phyloP scores from a whole-genome alignment of 2,113 vertebrate species.

The Elephantulus edwardii region DNA sequence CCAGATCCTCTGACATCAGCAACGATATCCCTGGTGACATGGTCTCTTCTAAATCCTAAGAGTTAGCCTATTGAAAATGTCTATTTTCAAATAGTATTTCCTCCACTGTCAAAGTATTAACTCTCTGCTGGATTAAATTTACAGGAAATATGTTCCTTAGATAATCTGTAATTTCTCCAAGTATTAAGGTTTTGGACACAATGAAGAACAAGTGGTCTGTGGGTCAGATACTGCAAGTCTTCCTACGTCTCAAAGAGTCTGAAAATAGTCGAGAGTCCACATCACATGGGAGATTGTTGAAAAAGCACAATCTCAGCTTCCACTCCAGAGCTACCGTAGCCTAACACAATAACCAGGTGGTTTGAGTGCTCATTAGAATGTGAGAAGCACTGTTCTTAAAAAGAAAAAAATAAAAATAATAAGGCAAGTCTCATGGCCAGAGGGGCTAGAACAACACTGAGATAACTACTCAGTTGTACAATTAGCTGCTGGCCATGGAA shows the following conservation, averaged over 20 bases:
- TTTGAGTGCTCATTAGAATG: background rate
- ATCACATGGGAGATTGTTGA: background rate
- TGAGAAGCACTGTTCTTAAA: background rate
- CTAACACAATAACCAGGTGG: background rate
- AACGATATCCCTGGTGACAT: too few species aligned
- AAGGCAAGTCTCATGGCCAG: background rate
- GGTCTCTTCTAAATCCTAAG: too few species aligned
- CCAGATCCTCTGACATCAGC: too few species aligned
- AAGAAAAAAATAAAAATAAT: background rate
- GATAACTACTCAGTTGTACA: background rate
- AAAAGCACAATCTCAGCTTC: background rate
- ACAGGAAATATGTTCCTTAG: background rate
- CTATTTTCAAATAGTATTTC: background rate
- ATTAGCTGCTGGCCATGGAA: background rate
- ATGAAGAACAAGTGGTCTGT: background rate
- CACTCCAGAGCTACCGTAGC: background rate
- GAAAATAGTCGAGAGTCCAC: background rate
- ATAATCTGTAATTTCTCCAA: background rate
- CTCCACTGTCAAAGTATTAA: background rate
- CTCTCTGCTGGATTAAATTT: background rate
- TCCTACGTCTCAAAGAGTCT: too few species aligned
- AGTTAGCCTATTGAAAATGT: background rate
- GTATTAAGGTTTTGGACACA: background rate
- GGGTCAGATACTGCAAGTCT: background rate
- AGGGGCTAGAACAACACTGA: background rate